phyloP scores from a whole-genome alignment of 2,113 vertebrate genomes.

The Brevimyrus niger region DNA sequence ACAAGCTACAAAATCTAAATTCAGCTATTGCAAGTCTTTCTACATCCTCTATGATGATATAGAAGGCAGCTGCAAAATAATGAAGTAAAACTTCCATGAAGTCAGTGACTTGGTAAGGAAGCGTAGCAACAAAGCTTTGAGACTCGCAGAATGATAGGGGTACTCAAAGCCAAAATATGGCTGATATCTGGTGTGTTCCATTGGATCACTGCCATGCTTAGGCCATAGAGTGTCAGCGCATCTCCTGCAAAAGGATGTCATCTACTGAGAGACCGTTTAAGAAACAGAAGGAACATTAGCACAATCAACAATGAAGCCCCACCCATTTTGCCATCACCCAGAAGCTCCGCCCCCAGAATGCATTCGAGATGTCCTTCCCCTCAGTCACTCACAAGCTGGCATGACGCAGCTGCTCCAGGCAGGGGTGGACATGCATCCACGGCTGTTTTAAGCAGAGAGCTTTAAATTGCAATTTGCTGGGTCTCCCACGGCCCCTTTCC shows the following conservation, averaged over 20 bases:
- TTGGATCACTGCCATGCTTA: not conserved
- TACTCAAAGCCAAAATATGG: not conserved
- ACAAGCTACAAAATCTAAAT: not conserved
- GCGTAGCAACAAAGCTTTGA: not conserved
- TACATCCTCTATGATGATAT: not conserved
- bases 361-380: not conserved
- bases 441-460: not conserved
- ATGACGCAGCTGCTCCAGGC: not conserved
- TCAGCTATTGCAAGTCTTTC: not conserved
- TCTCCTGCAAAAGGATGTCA: not conserved
- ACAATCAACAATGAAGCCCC: not conserved
- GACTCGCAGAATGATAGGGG: not conserved
- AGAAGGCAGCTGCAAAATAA: not conserved
- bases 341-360: not conserved
- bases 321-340: not conserved
- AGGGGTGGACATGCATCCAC: not conserved
- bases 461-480: not conserved
- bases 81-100: not conserved
- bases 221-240: not conserved
- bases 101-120: not conserved
- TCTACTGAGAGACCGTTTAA: not conserved
- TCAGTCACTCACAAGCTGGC: not conserved
- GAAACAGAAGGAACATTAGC: not conserved
- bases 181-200: not conserved
- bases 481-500: not conserved